A percentile compares a stretch with the other conserved stretches of the same genome.
Conservation (phyloP, 2,888 invertebrate species). For the Hypercompe scribonia region DNA sequence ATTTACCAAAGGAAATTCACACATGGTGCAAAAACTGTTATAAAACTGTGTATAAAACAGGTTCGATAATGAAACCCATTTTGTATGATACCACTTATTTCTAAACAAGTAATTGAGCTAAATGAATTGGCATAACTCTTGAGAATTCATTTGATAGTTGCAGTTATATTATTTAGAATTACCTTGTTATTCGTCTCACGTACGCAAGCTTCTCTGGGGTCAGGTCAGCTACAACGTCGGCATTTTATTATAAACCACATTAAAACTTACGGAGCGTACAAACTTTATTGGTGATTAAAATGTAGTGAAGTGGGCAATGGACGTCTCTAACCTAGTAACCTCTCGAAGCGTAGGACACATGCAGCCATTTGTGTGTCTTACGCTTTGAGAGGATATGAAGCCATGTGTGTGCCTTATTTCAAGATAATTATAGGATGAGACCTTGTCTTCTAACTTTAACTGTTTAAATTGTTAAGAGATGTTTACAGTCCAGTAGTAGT, state of each 20-base stretch:
- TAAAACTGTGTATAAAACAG: not conserved
- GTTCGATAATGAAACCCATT: not conserved
- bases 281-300: not conserved
- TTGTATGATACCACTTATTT: not conserved
- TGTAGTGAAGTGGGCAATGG: not conserved
- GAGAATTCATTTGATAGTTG: slow-evolving; percentile 35
- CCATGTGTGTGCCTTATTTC: too few species aligned
- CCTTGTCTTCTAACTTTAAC: too few species aligned
- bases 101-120: not conserved
- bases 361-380: too few species aligned
- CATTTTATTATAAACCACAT: slow-evolving; percentile 19
- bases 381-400: too few species aligned
- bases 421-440: too few species aligned
- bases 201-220: slow-evolving; percentile 33
- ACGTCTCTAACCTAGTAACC: not conserved
- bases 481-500: too few species aligned
- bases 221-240: slow-evolving; percentile 23
- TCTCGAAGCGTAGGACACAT: not conserved
- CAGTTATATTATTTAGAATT: slow-evolving; percentile 44
- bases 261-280: not conserved
- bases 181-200: slow-evolving; percentile 44
- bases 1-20: not conserved
- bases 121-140: slow-evolving; percentile 10
- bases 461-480: too few species aligned
- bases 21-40: not conserved